Evolutionary conservation across 2,888 invertebrate species (phyloP).

Genomic region (Bellardia pandia): DNA sequence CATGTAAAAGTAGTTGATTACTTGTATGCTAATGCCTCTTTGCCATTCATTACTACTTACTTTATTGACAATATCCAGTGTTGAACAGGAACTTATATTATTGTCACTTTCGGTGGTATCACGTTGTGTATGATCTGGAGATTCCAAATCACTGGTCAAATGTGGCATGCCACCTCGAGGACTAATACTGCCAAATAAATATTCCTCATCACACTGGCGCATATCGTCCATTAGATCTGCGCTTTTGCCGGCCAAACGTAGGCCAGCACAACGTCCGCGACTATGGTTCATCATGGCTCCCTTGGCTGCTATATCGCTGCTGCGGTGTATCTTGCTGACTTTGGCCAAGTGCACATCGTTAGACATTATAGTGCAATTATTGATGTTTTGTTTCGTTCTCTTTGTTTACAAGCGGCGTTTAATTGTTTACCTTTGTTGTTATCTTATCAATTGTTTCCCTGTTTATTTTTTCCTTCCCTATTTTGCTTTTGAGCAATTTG

Average conservation of each 20-base stretch:
- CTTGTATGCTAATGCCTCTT: not conserved
- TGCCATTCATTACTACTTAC: conserved; percentile 75
- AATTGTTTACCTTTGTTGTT: conserved; percentile 67
- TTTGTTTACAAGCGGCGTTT: conserved; percentile 55
- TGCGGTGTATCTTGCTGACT: conserved; percentile 78
- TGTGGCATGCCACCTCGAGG: conserved; percentile 77
- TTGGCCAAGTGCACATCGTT: conserved; percentile 82
- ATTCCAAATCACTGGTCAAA: conserved; percentile 76
- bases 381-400: not conserved
- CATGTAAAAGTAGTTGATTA: not conserved
- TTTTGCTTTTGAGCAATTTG: conserved; percentile 34
- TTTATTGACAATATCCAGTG: conserved; percentile 83
- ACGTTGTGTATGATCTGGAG: conserved; percentile 80
- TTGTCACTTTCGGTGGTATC: conserved; percentile 83
- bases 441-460: conserved; percentile 37
- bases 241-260: conserved; percentile 57
- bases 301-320: conserved; percentile 71
- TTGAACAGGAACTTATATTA: conserved; percentile 83
- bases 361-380: conserved; percentile 75
- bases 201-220: conserved; percentile 77
- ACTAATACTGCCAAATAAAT: conserved; percentile 82
- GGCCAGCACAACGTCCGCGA: conserved; percentile 55
- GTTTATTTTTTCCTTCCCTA: conserved; percentile 14
- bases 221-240: conserved; percentile 72
- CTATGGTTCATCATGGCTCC: conserved; percentile 60